phyloP scores from a whole-genome alignment of 2,113 vertebrate species.

The Mionectes macconnelli region DNA sequence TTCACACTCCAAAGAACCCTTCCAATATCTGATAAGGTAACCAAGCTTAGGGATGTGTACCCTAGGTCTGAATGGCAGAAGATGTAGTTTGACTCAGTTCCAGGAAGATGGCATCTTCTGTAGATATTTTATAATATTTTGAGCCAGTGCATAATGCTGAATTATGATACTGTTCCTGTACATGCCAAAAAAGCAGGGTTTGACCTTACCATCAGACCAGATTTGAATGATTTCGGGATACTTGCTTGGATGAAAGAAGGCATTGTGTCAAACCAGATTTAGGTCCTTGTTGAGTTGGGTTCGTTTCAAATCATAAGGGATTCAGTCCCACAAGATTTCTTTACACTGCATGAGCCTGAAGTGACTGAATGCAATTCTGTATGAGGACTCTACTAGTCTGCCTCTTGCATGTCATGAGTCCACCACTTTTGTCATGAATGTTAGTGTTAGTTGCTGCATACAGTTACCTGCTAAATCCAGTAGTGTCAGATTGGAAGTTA shows the following conservation, averaged over 20 bases:
- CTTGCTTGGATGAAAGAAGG: neutral
- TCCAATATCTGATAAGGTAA: neutral
- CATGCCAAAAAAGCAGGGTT: neutral
- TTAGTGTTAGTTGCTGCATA: neutral
- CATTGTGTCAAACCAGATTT: neutral
- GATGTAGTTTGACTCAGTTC: neutral
- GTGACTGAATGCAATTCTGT: neutral
- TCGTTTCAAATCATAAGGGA: neutral
- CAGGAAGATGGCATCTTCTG: neutral
- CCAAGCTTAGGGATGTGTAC: neutral
- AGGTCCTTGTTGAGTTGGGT: neutral
- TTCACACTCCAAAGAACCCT: neutral
- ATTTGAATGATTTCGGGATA: neutral
- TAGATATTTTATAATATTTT: neutral
- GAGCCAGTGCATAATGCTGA: neutral
- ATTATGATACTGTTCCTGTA: neutral
- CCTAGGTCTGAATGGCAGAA: neutral
- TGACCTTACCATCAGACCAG: neutral
- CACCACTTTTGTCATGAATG: neutral
- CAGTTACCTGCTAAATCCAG: neutral
- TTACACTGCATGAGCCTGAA: fast-evolving
- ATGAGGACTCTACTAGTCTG: neutral
- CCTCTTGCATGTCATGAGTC: neutral
- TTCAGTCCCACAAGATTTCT: neutral
- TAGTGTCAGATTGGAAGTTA: neutral